phyloP scores from a whole-genome alignment of 2,797 vertebrate genomes.

The Babyrousa celebensis region DNA sequence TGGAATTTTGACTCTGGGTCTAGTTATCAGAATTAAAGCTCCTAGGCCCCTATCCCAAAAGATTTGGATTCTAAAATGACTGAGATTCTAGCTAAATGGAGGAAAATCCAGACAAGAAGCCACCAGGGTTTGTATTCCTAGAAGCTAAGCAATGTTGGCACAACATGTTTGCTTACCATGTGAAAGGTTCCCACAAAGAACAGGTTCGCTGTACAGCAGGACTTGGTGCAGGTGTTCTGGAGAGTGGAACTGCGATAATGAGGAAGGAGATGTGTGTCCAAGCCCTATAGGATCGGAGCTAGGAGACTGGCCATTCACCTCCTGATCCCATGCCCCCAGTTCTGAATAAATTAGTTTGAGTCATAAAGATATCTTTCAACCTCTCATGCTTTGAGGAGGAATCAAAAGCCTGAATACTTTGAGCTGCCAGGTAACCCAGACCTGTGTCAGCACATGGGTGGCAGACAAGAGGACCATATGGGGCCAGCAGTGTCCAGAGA shows the following conservation, averaged over 20 bases:
- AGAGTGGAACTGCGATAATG: neutral
- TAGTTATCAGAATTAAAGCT: slow-evolving; percentile 47
- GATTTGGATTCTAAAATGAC: slow-evolving; percentile 66
- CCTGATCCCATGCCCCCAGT: neutral
- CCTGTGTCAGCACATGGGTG: neutral
- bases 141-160: slow-evolving; percentile 71
- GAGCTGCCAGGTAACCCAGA: neutral
- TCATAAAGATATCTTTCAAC: slow-evolving; percentile 46
- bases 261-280: neutral
- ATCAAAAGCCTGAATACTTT: slow-evolving; percentile 36
- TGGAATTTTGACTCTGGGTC: slow-evolving; percentile 59
- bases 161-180: slow-evolving; percentile 6
- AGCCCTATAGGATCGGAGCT: neutral
- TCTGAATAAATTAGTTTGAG: slow-evolving; percentile 57
- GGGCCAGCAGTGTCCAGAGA: neutral
- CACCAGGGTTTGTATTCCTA: slow-evolving; percentile 60
- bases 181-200: slow-evolving; percentile 37
- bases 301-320: neutral
- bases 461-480: neutral
- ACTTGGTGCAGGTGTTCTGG: slow-evolving; percentile 42
- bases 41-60: neutral
- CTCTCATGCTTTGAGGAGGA: neutral
- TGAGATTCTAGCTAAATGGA: slow-evolving; percentile 41
- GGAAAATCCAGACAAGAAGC: slow-evolving; percentile 22
- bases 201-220: neutral